Conservation (phyloP, 2,888 invertebrate species). For the Lomographa bimaculata region DNA sequence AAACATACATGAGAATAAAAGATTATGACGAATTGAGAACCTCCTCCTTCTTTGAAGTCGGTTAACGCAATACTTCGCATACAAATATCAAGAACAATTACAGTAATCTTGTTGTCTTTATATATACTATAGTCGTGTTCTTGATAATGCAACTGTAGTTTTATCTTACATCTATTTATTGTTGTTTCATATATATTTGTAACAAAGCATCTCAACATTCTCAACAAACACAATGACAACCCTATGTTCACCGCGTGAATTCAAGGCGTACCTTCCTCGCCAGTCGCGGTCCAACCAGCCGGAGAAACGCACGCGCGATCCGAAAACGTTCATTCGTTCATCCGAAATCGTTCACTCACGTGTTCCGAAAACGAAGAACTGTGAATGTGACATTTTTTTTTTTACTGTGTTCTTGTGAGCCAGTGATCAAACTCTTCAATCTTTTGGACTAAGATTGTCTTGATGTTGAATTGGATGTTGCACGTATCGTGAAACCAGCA, state of each 20-base stretch:
- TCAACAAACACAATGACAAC: too few species aligned
- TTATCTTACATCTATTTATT: too few species aligned
- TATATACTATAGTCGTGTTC: too few species aligned
- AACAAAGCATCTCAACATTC: too few species aligned
- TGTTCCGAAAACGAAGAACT: conserved; percentile 33
- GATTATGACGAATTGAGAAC: too few species aligned
- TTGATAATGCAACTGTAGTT: too few species aligned
- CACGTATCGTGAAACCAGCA: conserved; percentile 17
- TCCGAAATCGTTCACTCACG: conserved; percentile 21
- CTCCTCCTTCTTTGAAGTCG: too few species aligned
- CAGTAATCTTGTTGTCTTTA: too few species aligned
- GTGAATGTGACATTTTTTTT: conserved; percentile 27
- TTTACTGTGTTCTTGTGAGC: conserved; percentile 15
- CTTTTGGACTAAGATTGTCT: conserved; percentile 27
- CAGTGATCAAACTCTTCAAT: conserved; percentile 23
- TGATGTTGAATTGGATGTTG: conserved; percentile 24
- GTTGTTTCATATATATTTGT: too few species aligned
- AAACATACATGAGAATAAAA: too few species aligned
- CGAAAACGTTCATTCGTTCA: conserved; percentile 24
- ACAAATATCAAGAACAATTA: too few species aligned
- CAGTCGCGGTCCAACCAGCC: conserved; percentile 43
- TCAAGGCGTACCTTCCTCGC: conserved; percentile 23
- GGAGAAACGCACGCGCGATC: conserved; percentile 39
- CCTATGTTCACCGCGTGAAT: conserved; percentile 19
- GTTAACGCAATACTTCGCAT: too few species aligned